Base-by-base conservation (phyloP, 1,140 invertebrate species). In the Micrasema longulum region DNA sequence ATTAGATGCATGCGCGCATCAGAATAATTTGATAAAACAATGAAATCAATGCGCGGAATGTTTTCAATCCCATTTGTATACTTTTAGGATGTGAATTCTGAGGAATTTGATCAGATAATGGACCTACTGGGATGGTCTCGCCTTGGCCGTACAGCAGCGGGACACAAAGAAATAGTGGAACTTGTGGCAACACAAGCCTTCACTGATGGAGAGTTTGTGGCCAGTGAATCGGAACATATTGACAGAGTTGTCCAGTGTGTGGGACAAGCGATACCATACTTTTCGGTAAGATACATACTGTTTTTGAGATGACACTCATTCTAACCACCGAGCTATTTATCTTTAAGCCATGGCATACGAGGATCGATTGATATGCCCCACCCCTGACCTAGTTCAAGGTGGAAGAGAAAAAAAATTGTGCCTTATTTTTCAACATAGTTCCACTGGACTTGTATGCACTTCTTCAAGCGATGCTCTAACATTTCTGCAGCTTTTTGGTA, bases 81-180 rank as follows among this genome's bases (percentile, higher is more conserved):
- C 72, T 79, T 82, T 1, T 76, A 95, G 91, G 93, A 95, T 87
- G 92, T 95, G 10, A 95, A 92, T 41, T 93, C 94, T 55, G 94
- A 97, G 76, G 96, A 98, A 83, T 97, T 97, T 85, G 91, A 95
- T 71, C 88, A 90, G 52, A 90, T 98, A 35, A 95, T 98, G 91
- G 91, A 92, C 16, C 88, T 97, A 64, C 84, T 98, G 71, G 90
- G 89, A 1, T 89, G 89, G 82, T 91, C 96, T 9, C 91, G 91
- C 81, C 86, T 95, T 47, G 91, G 93, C 50, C 91, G 91, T 74
- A 93, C 94, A 36, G 86, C 93, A 16, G 87, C 86, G 72, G 96
- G 96, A 7, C 93, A 97, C 79, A 92, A 95, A 77, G 92, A 96
- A 80, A 81, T 98, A 23, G 89, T 97, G 20, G 91, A 95, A 71